Evolutionary conservation across 2,113 vertebrate species (phyloP).

Genomic region (Chlamydotis undulata): DNA sequence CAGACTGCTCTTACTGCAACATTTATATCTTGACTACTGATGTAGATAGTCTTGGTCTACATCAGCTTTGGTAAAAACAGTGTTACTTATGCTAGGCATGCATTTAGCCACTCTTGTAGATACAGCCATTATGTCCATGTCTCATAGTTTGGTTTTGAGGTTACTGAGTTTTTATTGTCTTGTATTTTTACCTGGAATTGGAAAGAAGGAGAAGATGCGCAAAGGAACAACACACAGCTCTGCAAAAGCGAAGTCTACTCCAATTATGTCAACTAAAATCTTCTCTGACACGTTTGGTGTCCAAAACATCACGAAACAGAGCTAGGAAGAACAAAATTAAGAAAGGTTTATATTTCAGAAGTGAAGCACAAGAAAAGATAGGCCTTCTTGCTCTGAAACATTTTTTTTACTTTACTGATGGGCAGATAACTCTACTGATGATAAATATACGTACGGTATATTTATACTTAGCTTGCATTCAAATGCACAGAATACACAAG

Average conservation of each 20-base stretch:
- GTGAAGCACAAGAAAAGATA: not conserved
- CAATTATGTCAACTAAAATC: conserved; percentile 93
- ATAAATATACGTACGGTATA: not conserved
- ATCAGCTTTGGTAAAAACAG: not conserved
- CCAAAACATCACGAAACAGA: conserved; percentile 98
- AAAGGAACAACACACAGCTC: conserved; percentile 91
- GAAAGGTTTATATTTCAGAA: not conserved
- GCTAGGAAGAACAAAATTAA: conserved; percentile 72
- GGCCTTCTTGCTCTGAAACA: not conserved
- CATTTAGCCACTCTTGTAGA: not conserved
- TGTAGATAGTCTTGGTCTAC: not conserved
- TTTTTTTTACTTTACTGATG: not conserved
- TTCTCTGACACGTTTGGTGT: conserved; percentile 91
- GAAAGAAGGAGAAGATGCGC: conserved; percentile 97
- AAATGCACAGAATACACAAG: not conserved
- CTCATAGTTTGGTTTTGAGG: not conserved
- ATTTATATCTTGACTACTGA: not conserved
- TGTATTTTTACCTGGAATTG: conserved; percentile 86
- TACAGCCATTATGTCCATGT: not conserved
- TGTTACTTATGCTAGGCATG: not conserved
- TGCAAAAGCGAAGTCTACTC: conserved; percentile 90
- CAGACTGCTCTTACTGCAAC: not conserved
- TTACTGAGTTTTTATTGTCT: not conserved
- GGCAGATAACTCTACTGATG: not conserved
- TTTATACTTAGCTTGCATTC: not conserved